Percentiles rank a stretch among this genome's conserved stretches.
Conservation (phyloP, 2,797 vertebrate species). For the Dallia pectoralis region DNA sequence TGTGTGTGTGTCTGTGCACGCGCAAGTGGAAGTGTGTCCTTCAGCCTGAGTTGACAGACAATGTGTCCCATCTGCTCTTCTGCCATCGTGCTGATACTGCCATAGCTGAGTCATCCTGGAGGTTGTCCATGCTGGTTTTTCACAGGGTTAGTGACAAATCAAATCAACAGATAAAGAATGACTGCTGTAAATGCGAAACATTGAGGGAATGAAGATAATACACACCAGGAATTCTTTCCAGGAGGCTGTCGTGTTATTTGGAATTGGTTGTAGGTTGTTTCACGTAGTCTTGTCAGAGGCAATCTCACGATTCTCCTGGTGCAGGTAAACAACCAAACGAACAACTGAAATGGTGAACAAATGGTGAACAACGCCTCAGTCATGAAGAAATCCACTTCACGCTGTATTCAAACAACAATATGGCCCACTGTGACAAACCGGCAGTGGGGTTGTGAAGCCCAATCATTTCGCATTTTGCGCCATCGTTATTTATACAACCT, state of each 20-base stretch:
- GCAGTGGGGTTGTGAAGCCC: neutral
- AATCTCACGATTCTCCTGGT: neutral
- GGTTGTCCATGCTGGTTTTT: slow-evolving; percentile 4
- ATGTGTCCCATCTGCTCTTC: slow-evolving; percentile 1
- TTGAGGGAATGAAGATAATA: neutral
- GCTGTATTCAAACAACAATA: neutral
- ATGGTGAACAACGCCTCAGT: neutral
- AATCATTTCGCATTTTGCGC: neutral
- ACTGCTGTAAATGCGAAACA: neutral
- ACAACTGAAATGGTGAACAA: neutral
- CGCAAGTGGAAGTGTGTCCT: neutral
- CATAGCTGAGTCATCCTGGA: slow-evolving; percentile 3
- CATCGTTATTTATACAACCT: neutral
- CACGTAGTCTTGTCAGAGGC: neutral
- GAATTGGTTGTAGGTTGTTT: neutral
- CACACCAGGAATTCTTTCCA: neutral
- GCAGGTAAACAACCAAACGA: neutral
- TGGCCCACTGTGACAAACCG: neutral
- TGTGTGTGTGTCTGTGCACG: neutral
- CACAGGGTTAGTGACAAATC: neutral
- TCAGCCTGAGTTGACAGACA: neutral
- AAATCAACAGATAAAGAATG: neutral
- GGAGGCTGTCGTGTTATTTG: neutral
- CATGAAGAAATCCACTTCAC: neutral
- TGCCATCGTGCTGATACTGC: neutral